Percentiles rank a stretch among this genome's conserved stretches.
phyloP scores from a whole-genome alignment of 2,888 invertebrate genomes.

The Drosophila nr. perissopoda region DNA sequence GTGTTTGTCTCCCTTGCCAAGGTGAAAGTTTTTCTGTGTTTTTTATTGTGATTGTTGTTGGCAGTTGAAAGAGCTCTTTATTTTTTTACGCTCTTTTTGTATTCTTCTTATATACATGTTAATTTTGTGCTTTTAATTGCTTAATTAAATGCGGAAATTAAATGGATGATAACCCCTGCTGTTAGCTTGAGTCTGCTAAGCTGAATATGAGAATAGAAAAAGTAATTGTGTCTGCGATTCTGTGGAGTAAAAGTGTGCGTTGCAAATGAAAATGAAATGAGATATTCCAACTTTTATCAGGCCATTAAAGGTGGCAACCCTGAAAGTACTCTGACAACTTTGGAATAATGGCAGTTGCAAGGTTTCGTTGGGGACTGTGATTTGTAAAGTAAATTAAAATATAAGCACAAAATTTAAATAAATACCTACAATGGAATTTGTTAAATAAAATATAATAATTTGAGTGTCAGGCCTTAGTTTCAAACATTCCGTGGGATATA shows the following conservation, averaged over 20 bases:
- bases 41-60: constrained; percentile 40
- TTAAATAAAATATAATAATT: background rate
- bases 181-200: constrained; percentile 6
- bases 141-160: constrained; percentile 74
- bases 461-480: background rate
- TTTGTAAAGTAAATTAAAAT: background rate
- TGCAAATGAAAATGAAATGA: constrained; percentile 34
- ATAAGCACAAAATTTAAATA: background rate
- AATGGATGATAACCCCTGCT: constrained; percentile 42
- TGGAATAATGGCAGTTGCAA: background rate
- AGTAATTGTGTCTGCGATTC: constrained; percentile 24
- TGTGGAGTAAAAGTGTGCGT: constrained; percentile 52
- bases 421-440: background rate
- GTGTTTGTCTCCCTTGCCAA: constrained; percentile 18
- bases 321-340: background rate
- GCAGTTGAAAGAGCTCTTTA: constrained; percentile 31
- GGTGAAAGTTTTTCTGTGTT: constrained; percentile 62
- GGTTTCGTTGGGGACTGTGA: background rate
- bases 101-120: constrained; percentile 20
- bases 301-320: constrained; percentile 9
- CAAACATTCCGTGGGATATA: no score
- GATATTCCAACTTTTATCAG: constrained; percentile 7
- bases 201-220: constrained; percentile 49
- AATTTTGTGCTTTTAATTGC: constrained; percentile 64
- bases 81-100: constrained; percentile 32